phyloP scores from a whole-genome alignment of 1,140 invertebrate genomes.

The Drepana arcuata region DNA sequence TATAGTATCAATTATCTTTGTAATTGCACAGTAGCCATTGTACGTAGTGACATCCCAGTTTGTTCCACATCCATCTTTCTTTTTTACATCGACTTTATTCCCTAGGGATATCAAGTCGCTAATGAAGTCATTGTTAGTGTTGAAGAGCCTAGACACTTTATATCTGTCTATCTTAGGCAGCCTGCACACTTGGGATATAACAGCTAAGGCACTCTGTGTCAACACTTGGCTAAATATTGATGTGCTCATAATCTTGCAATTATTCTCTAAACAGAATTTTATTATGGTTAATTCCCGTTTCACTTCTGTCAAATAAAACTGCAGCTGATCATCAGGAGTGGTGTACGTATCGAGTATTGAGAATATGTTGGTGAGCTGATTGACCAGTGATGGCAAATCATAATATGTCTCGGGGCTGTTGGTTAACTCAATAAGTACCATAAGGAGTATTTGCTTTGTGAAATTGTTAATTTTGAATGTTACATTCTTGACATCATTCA shows the following conservation, averaged over 20 bases:
- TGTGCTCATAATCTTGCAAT: conserved; percentile 61
- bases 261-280: conserved; percentile 64
- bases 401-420: conserved; percentile 59
- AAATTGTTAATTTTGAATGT: conserved; percentile 65
- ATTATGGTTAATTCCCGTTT: conserved; percentile 66
- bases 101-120: conserved; percentile 40
- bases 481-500: conserved; percentile 58
- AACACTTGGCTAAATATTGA: conserved; percentile 59
- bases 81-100: conserved; percentile 28
- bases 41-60: conserved; percentile 65
- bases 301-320: conserved; percentile 65
- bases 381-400: conserved; percentile 51
- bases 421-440: conserved; percentile 63
- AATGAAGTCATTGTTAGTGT: conserved; percentile 59
- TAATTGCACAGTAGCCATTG: conserved; percentile 64
- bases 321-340: conserved; percentile 48
- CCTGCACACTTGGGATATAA: conserved; percentile 67
- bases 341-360: conserved; percentile 60
- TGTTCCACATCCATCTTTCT: conserved; percentile 14
- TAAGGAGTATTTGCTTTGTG: conserved; percentile 62
- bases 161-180: conserved; percentile 62
- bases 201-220: conserved; percentile 57
- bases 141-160: conserved; percentile 61
- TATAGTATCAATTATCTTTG: conserved; percentile 62
- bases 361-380: conserved; percentile 60